A percentile compares a stretch with the other conserved stretches of the same genome.
These are phyloP conservation scores for Trypoxylus dichotomus DNA, from an alignment of 1,140 invertebrate genomes.

Conservation along the genomic window DNA sequence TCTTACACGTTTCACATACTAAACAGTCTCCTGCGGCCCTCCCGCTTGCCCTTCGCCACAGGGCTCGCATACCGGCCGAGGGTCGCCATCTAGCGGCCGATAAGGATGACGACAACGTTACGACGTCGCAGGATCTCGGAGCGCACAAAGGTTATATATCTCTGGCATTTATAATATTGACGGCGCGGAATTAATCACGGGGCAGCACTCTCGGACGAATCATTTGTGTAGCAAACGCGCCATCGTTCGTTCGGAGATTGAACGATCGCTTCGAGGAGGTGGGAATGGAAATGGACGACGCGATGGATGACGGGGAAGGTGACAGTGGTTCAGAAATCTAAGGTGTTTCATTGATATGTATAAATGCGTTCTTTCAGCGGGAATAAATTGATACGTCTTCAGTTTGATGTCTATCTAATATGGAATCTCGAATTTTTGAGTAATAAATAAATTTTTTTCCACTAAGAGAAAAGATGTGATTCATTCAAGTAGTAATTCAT, in stretches of 20 bases:
- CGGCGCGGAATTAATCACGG: slow-evolving; percentile 17
- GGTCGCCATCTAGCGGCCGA: background rate
- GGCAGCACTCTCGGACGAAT: background rate
- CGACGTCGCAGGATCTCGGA: background rate
- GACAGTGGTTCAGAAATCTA: background rate
- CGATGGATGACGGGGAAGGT: too few relatives aligned
- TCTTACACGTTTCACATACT: slow-evolving; percentile 54
- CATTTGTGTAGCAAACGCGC: background rate
- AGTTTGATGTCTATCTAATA: background rate
- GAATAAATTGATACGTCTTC: background rate
- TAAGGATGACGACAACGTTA: background rate
- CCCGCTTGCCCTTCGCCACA: background rate
- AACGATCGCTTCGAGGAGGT: background rate
- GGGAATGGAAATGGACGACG: background rate
- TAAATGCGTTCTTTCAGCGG: background rate
- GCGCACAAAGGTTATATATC: slow-evolving; percentile 25
- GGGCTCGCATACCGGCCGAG: background rate
- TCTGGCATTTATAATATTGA: slow-evolving; percentile 24
- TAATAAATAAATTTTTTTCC: too few relatives aligned
- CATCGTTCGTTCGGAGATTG: background rate
- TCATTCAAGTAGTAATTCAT: too few relatives aligned
- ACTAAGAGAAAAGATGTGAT: too few relatives aligned
- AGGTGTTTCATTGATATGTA: slow-evolving; percentile 5
- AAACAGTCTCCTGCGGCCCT: slow-evolving; percentile 46
- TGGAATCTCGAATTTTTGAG: background rate